phyloP scores from a whole-genome alignment of 2,113 vertebrate genomes.

The Spilogale gracilis region DNA sequence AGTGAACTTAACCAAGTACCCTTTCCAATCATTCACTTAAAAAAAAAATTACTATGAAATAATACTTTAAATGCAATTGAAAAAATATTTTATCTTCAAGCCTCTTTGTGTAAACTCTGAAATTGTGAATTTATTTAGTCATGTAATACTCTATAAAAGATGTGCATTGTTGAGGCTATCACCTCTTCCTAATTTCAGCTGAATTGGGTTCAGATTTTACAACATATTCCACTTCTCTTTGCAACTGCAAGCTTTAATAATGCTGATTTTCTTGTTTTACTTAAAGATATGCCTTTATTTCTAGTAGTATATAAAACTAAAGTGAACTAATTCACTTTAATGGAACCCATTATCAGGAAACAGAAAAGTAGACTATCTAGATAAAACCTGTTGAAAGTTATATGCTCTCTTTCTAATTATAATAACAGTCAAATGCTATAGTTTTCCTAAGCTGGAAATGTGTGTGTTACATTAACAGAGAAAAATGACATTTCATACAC shows the following conservation, averaged over 20 bases:
- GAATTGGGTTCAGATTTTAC: not conserved
- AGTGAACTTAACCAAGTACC: not conserved
- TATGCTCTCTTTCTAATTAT: not conserved
- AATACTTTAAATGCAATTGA: not conserved
- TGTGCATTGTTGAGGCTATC: not conserved
- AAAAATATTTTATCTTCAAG: not conserved
- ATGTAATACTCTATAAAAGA: slow-evolving; percentile 10
- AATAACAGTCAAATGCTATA: not conserved
- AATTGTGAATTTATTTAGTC: not conserved
- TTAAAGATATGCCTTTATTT: slow-evolving; percentile 5
- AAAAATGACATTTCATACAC: not conserved
- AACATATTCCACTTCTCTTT: not conserved
- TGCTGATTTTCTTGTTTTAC: not conserved
- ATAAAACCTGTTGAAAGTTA: not conserved
- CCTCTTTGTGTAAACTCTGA: slow-evolving; percentile 1
- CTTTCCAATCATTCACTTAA: not conserved
- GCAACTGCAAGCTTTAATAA: not conserved
- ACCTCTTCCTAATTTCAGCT: not conserved
- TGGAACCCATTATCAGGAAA: slow-evolving; percentile 10
- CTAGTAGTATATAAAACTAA: not conserved
- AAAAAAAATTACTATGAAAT: not conserved
- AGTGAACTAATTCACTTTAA: slow-evolving; percentile 20
- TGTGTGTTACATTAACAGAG: not conserved
- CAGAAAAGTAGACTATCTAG: not conserved
- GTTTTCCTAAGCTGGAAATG: not conserved